These are phyloP conservation scores for Alectoris magna DNA, from an alignment of 2,797 vertebrate genomes.

Conservation along the genomic window DNA sequence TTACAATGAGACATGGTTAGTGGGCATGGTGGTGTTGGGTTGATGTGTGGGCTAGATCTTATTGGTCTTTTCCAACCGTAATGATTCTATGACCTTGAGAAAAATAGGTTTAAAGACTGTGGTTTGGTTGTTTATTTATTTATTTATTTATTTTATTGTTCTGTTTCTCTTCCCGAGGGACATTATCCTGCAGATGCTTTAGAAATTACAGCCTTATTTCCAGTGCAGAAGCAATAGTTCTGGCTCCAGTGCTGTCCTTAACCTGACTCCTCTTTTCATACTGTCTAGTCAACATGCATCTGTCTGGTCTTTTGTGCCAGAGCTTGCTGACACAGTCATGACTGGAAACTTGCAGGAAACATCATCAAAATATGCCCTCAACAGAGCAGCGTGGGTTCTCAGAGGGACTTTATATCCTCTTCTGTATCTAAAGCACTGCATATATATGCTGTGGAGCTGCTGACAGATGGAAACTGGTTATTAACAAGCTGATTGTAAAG, in stretches of 20 bases:
- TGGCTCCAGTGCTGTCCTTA: slow-evolving; percentile 8
- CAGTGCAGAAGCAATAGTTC: neutral
- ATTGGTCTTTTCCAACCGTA: too few species aligned
- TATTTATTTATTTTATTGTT: neutral
- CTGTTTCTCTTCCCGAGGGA: neutral
- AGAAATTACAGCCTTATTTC: slow-evolving; percentile 37
- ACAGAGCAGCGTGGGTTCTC: neutral
- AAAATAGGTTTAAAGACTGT: neutral
- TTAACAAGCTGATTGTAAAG: slow-evolving; percentile 22
- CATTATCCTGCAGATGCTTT: slow-evolving; percentile 28
- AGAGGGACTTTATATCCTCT: neutral
- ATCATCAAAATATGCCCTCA: slow-evolving; percentile 17
- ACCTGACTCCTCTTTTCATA: neutral
- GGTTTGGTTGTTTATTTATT: neutral
- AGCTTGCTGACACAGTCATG: slow-evolving; percentile 3
- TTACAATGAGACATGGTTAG: neutral
- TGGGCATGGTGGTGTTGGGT: too few species aligned
- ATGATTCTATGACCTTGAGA: neutral
- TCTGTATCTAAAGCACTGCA: neutral
- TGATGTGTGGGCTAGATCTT: too few species aligned
- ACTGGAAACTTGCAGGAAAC: slow-evolving; percentile 30
- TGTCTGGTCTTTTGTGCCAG: slow-evolving; percentile 8
- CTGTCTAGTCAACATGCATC: slow-evolving; percentile 46
- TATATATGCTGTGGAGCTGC: neutral
- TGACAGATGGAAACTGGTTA: slow-evolving; percentile 8